phyloP scores from a whole-genome alignment of 2,888 invertebrate species.

The Cremastinae sp. region DNA sequence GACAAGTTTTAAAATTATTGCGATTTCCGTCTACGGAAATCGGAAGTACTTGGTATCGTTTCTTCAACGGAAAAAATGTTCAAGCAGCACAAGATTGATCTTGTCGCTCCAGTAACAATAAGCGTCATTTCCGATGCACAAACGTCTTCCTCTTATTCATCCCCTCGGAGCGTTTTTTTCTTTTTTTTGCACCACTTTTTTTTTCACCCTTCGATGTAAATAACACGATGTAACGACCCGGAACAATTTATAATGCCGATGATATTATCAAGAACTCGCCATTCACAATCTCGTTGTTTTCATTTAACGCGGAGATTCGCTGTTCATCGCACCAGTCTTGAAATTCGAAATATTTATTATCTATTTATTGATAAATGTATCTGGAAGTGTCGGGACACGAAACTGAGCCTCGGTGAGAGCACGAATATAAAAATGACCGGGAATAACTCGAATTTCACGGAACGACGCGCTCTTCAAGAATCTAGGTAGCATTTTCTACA shows the following conservation, averaged over 20 bases:
- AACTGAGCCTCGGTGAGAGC: no score
- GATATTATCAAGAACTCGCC: not conserved
- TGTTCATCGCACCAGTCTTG: no score
- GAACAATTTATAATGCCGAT: slow-evolving; percentile 2
- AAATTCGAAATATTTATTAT: slow-evolving; percentile 5
- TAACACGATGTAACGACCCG: slow-evolving; percentile 4
- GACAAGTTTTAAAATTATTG: slow-evolving; percentile 43
- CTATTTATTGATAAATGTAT: no score
- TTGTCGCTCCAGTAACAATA: not conserved
- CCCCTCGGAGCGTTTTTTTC: not conserved
- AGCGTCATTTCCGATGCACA: no score
- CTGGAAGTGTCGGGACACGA: no score
- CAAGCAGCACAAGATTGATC: slow-evolving; percentile 12
- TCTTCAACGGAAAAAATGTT: not conserved
- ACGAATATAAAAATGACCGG: slow-evolving; percentile 6
- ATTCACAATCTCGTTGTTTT: not conserved
- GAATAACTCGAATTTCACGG: slow-evolving; percentile 33
- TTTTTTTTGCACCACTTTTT: not conserved
- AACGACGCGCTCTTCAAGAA: slow-evolving; percentile 36
- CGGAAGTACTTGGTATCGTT: not conserved
- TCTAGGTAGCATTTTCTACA: slow-evolving; percentile 61
- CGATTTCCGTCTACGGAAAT: slow-evolving; percentile 39
- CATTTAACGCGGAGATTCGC: not conserved
- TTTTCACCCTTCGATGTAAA: slow-evolving; percentile 17
- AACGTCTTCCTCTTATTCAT: no score